phyloP scores from a whole-genome alignment of 2,888 invertebrate species.

The Cordilura impudica region DNA sequence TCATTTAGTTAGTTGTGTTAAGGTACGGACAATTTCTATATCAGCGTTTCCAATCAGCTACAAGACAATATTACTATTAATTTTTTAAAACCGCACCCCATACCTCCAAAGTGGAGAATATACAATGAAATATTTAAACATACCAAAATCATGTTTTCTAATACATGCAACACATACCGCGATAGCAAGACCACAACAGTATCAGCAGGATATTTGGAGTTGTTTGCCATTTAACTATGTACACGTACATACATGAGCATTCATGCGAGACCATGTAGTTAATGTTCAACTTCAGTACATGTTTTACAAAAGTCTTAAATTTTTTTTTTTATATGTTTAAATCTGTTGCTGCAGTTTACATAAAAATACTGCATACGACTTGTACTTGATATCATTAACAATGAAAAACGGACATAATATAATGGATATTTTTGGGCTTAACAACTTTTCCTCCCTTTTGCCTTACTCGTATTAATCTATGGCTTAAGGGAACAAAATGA shows the following conservation, averaged over 20 bases:
- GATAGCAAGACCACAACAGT: conserved; percentile 5
- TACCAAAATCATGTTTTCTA: background rate
- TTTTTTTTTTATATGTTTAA: too few relatives aligned
- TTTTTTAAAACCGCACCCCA: too few relatives aligned
- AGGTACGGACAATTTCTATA: too few relatives aligned
- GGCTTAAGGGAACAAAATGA: too few relatives aligned
- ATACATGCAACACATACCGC: conserved; percentile 19
- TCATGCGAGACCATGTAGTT: background rate
- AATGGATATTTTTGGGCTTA: background rate
- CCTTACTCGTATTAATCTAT: too few relatives aligned
- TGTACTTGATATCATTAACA: background rate
- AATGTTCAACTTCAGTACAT: background rate
- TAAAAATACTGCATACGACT: background rate
- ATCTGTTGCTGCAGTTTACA: background rate
- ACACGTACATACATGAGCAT: background rate
- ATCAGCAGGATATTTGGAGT: conserved; percentile 43
- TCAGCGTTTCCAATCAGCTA: too few relatives aligned
- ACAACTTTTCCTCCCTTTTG: too few relatives aligned
- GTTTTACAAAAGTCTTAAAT: conserved; percentile 23
- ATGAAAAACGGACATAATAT: conserved; percentile 9
- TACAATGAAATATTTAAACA: background rate
- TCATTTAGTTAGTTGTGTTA: too few relatives aligned
- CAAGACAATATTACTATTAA: too few relatives aligned
- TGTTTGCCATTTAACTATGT: conserved; percentile 6
- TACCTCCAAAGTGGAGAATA: too few relatives aligned